Conservation (phyloP, 2,888 invertebrate species). For the Craniophora ligustri region DNA sequence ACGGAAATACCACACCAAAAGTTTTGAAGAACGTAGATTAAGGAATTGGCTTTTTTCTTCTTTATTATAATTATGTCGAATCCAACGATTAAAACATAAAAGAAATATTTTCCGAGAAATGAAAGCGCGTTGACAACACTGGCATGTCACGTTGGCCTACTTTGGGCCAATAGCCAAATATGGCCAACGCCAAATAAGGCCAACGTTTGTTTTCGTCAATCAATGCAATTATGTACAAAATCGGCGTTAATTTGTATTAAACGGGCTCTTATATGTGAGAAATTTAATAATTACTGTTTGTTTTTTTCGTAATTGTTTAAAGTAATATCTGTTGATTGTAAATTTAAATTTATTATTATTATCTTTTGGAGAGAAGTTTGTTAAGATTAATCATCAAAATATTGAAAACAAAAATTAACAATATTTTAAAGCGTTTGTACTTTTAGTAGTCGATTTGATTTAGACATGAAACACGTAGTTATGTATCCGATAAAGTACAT, state of each 20-base stretch:
- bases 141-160: slow-evolving; percentile 54
- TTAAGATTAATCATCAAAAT: no score
- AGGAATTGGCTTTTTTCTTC: slow-evolving; percentile 11
- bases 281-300: slow-evolving; percentile 19
- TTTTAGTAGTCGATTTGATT: no score
- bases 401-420: no score
- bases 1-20: slow-evolving; percentile 30
- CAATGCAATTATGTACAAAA: slow-evolving; percentile 48
- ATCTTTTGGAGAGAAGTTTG: no score
- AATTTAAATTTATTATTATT: no score
- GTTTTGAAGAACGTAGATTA: slow-evolving; percentile 16
- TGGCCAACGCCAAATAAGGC: slow-evolving; percentile 52
- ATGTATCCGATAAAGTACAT: no score
- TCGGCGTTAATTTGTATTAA: slow-evolving; percentile 56
- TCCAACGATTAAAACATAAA: slow-evolving; percentile 27
- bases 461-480: no score
- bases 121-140: slow-evolving; percentile 46
- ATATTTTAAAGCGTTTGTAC: no score
- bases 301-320: slow-evolving; percentile 18
- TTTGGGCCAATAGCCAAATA: slow-evolving; percentile 52
- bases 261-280: slow-evolving; percentile 26
- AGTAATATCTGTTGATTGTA: no score
- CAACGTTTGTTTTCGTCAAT: slow-evolving; percentile 53
- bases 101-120: slow-evolving; percentile 46
- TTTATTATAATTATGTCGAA: slow-evolving; percentile 14